Evolutionary conservation across 2,888 invertebrate species (phyloP).

Genomic region (Ochropleura leucogaster): DNA sequence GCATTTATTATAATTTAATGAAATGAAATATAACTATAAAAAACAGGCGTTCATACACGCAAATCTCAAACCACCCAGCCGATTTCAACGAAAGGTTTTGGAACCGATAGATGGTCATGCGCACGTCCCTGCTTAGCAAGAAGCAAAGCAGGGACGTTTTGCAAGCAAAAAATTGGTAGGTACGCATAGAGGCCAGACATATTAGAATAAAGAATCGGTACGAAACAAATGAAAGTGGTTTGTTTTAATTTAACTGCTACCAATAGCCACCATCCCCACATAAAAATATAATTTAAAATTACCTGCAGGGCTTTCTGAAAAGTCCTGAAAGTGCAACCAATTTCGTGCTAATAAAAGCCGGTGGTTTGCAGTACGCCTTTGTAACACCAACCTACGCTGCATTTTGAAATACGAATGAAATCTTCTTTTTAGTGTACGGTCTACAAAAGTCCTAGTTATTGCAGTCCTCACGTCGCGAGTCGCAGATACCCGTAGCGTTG

Average conservation of each 20-base stretch:
- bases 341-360: slow-evolving; percentile 19
- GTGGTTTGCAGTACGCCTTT: neutral
- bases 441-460: slow-evolving; percentile 47
- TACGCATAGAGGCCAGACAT: neutral
- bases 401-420: slow-evolving; percentile 30
- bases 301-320: neutral
- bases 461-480: slow-evolving; percentile 34
- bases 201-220: neutral
- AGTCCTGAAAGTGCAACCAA: neutral
- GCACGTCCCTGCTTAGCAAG: too few relatives aligned
- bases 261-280: neutral
- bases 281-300: neutral
- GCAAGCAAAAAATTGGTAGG: neutral
- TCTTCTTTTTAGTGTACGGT: slow-evolving; percentile 25
- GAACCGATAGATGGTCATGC: too few relatives aligned
- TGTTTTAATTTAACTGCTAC: neutral
- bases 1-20: too few relatives aligned
- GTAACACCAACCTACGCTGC: slow-evolving; percentile 4
- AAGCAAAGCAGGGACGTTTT: too few relatives aligned
- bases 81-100: too few relatives aligned
- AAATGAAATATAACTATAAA: too few relatives aligned
- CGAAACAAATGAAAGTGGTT: too few relatives aligned
- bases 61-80: too few relatives aligned
- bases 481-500: slow-evolving; percentile 29
- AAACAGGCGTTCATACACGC: too few relatives aligned